Evolutionary conservation across 2,113 vertebrate species (phyloP), one percentile per base, ranked within the genome.

Genomic region (Tachysurus vachellii): DNA sequence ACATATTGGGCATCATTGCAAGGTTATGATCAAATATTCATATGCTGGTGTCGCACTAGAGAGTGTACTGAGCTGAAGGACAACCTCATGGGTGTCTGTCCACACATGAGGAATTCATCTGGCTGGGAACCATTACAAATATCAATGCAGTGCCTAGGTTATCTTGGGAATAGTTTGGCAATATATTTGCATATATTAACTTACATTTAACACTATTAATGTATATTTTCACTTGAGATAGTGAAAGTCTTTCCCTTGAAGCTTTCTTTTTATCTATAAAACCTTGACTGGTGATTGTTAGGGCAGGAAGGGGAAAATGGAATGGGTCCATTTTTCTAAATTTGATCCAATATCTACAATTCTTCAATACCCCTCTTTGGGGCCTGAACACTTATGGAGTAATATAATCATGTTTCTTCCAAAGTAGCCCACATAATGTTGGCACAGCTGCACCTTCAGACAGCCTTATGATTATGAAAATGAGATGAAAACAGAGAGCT

Each of bases 401-500:
- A 91, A 93, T 92, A 90, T 88, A 92, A 91, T 91, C 83, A 89
- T 90, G 88, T 90, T 89, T 85, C 90, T 86, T 71, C 80, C 77
- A 87, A 79, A 84, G 89, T 89, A 87, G 86, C 83, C 89, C 82
- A 42, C 75, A 91, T 79, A 91, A 91, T 92, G 92, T 91, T 92
- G 92, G 87, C 89, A 91, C 92, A 93, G 91, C 91, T 91, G 92
- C 87, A 90, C 90, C 84, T 87, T 88, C 80, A 90, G 91, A 86
- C 86, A 85, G 91, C 89, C 89, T 92, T 89, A 92, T 93, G 90
- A 93, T 94, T 92, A 94, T 93, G 91, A 94, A 93, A 92, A 94
- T 93, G 92, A 92, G 92, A 88, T 86, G 88, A 91, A 92, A 59
- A 91, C 83, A 82, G 77, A 93, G 81, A 91, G 90, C 91, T 88